Conservation (phyloP, 2,797 vertebrate genomes). For the Odontamblyopus lacepedii region DNA sequence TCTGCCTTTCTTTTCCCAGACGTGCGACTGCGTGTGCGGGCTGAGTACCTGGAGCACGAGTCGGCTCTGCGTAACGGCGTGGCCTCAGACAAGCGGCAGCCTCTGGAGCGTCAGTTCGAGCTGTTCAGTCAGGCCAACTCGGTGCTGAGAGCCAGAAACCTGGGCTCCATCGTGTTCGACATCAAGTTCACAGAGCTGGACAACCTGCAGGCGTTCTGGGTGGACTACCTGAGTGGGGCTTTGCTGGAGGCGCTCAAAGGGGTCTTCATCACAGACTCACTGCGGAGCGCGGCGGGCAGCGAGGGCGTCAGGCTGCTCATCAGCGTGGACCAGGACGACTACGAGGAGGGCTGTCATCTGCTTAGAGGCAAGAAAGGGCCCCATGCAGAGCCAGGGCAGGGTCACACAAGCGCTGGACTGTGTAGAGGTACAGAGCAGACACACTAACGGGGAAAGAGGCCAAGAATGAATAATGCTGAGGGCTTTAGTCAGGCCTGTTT, state of each 20-base stretch:
- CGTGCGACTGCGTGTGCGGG: conserved; percentile 87
- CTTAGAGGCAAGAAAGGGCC: conserved; percentile 61
- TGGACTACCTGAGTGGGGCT: conserved; percentile 89
- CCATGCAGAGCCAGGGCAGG: conserved; percentile 20
- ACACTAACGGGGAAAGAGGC: no score
- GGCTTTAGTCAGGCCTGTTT: conserved; percentile 16
- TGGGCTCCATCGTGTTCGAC: conserved; percentile 90
- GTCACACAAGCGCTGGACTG: conserved; percentile 26
- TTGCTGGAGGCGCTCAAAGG: conserved; percentile 89
- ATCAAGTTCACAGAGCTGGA: conserved; percentile 93
- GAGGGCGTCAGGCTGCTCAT: conserved; percentile 89
- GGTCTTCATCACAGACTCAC: conserved; percentile 90
- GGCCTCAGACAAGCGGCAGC: conserved; percentile 86
- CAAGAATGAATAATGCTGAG: background rate
- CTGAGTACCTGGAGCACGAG: conserved; percentile 89
- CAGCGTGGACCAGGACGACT: conserved; percentile 93
- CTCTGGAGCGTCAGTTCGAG: conserved; percentile 87
- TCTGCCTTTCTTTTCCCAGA: conserved; percentile 71
- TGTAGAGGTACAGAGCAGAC: conserved; percentile 33
- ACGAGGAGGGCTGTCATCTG: conserved; percentile 83
- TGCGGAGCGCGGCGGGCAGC: conserved; percentile 85
- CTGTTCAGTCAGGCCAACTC: conserved; percentile 86
- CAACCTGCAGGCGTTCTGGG: conserved; percentile 93
- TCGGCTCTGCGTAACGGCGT: conserved; percentile 84
- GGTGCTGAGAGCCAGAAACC: conserved; percentile 85